Evolutionary conservation across 2,113 vertebrate genomes (phyloP).

Genomic region (Cygnus buccinator): DNA sequence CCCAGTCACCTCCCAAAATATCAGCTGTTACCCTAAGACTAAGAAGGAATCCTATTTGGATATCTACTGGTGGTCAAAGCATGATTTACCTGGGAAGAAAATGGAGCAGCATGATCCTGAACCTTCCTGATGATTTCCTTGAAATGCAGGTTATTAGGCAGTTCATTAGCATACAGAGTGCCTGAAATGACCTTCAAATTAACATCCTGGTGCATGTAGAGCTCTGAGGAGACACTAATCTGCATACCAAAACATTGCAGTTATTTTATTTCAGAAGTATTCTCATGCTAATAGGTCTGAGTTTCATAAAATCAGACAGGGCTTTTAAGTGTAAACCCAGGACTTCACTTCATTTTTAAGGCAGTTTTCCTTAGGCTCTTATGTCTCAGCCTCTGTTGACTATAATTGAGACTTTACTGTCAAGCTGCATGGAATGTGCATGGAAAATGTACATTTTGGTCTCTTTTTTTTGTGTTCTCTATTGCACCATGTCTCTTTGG

Average conservation of each 20-base stretch:
- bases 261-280: neutral
- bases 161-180: neutral
- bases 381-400: neutral
- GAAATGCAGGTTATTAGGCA: fast-evolving
- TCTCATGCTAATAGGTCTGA: neutral
- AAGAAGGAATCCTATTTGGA: neutral
- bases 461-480: neutral
- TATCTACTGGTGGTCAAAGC: neutral
- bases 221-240: neutral
- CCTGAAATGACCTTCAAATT: neutral
- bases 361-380: neutral
- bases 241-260: neutral
- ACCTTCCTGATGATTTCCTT: neutral
- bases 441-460: neutral
- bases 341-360: neutral
- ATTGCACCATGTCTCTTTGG: neutral
- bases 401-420: neutral
- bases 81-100: neutral
- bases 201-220: neutral
- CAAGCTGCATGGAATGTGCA: too few species aligned
- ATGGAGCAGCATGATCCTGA: neutral
- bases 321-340: neutral
- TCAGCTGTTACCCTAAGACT: neutral
- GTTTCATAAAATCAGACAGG: neutral
- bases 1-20: neutral